Evolutionary conservation across 2,113 vertebrate genomes (phyloP).

Genomic region (Gambusia holbrooki): DNA sequence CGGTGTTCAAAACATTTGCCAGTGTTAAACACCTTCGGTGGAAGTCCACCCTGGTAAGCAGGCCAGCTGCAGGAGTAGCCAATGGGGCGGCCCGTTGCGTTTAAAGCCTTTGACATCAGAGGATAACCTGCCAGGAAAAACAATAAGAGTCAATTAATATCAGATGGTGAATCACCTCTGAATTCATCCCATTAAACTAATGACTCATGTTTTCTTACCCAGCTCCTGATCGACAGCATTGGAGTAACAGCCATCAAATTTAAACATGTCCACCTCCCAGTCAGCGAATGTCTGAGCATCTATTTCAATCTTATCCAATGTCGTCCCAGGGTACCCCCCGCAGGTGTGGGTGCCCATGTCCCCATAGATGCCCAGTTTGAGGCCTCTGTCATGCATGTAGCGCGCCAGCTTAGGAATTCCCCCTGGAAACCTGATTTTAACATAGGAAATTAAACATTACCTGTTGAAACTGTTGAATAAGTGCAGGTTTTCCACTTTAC

Average conservation of each 20-base stretch:
- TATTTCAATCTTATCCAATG: conserved; percentile 79
- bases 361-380: conserved; percentile 92
- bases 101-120: conserved; percentile 87
- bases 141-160: neutral
- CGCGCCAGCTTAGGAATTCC: conserved; percentile 87
- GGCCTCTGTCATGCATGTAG: conserved; percentile 88
- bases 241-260: conserved; percentile 92
- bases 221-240: conserved; percentile 73
- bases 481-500: neutral
- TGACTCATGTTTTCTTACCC: conserved; percentile 71
- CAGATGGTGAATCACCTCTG: neutral
- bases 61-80: conserved; percentile 95
- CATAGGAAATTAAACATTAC: neutral
- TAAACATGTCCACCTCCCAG: conserved; percentile 96
- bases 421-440: conserved; percentile 82
- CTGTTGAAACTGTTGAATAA: neutral
- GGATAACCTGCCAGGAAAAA: conserved; percentile 84
- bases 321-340: conserved; percentile 88
- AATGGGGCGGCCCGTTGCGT: conserved; percentile 87
- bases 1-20: neutral
- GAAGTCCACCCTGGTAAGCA: conserved; percentile 89
- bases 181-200: neutral
- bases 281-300: conserved; percentile 90
- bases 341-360: conserved; percentile 91
- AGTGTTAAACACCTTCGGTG: conserved; percentile 77